Percentiles rank a stretch among this genome's conserved stretches.
Evolutionary conservation across 1,140 invertebrate genomes (phyloP).

Genomic region (Halesus radiatus): DNA sequence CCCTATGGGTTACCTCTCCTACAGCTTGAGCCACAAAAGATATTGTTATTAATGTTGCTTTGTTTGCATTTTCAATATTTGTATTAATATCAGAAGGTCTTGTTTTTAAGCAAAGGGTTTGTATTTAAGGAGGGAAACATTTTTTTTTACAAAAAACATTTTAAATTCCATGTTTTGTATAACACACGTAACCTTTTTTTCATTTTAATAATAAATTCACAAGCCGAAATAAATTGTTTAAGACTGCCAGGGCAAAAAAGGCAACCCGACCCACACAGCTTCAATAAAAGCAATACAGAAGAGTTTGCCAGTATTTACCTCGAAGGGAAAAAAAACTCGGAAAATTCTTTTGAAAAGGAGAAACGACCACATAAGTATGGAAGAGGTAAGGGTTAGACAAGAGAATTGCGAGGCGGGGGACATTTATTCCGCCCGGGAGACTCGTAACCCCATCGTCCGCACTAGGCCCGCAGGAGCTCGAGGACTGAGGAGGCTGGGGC

Average conservation of each 20-base stretch:
- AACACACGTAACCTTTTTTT: slow-evolving; percentile 16
- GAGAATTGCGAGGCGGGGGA: slow-evolving; percentile 55
- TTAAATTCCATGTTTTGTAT: slow-evolving; percentile 3
- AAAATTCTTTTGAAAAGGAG: slow-evolving; percentile 42
- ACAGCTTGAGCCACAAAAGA: slow-evolving; percentile 14
- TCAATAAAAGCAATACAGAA: slow-evolving; percentile 46
- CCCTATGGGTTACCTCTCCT: slow-evolving; percentile 49
- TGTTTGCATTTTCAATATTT: slow-evolving; percentile 12
- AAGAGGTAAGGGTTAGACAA: slow-evolving; percentile 53
- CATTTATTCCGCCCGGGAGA: slow-evolving; percentile 57
- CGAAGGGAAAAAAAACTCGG: slow-evolving; percentile 35
- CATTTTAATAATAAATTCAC: slow-evolving; percentile 38
- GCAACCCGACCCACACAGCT: slow-evolving; percentile 38
- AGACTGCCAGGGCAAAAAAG: slow-evolving; percentile 28
- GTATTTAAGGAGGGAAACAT: background rate
- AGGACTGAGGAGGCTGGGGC: background rate
- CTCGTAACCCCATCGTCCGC: slow-evolving; percentile 57
- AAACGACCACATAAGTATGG: slow-evolving; percentile 47
- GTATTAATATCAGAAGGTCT: background rate
- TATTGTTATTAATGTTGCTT: slow-evolving; percentile 45
- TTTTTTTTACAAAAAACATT: background rate
- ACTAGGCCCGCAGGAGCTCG: slow-evolving; percentile 54
- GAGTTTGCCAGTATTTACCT: slow-evolving; percentile 43
- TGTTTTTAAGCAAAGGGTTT: too few relatives aligned
- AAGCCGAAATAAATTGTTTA: slow-evolving; percentile 41